A percentile compares a stretch with the other conserved stretches of the same genome.
These are phyloP conservation scores for Sphaeridia pumilis DNA, from an alignment of 2,888 invertebrate species.

Conservation along the genomic window DNA sequence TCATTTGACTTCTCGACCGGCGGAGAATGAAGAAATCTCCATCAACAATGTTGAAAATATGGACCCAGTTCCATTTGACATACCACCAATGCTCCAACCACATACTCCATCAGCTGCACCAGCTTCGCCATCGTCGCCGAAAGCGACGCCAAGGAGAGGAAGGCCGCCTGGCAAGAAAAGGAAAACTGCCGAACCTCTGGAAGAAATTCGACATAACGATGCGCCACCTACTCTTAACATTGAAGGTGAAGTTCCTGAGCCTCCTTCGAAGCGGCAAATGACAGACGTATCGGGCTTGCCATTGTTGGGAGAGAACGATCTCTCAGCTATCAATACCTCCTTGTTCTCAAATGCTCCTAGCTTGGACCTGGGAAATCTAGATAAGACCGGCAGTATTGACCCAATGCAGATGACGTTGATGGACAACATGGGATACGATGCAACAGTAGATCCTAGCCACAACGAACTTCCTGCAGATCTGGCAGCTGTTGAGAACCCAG, in stretches of 20 bases:
- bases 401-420: conserved; percentile 38
- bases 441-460: conserved; percentile 42
- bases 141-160: too few species aligned
- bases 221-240: conserved; percentile 39
- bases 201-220: conserved; percentile 44
- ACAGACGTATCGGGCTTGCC: conserved; percentile 1
- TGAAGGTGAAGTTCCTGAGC: conserved; percentile 38
- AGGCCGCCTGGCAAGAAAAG: conserved; percentile 27
- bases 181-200: conserved; percentile 36
- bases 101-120: conserved; percentile 37
- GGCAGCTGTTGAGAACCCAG: conserved; percentile 8
- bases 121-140: conserved; percentile 24
- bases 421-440: conserved; percentile 51
- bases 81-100: conserved; percentile 41
- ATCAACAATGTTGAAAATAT: conserved; percentile 55
- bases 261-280: conserved; percentile 33
- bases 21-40: conserved; percentile 63
- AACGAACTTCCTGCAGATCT: conserved; percentile 13
- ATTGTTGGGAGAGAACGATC: conserved; percentile 9
- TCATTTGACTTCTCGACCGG: conserved; percentile 62
- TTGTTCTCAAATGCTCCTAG: conserved; percentile 11
- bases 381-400: conserved; percentile 3
- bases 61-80: conserved; percentile 47
- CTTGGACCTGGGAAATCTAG: not conserved
- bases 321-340: conserved; percentile 7